Conservation (phyloP, 2,113 vertebrate genomes). For the Suricata suricatta region DNA sequence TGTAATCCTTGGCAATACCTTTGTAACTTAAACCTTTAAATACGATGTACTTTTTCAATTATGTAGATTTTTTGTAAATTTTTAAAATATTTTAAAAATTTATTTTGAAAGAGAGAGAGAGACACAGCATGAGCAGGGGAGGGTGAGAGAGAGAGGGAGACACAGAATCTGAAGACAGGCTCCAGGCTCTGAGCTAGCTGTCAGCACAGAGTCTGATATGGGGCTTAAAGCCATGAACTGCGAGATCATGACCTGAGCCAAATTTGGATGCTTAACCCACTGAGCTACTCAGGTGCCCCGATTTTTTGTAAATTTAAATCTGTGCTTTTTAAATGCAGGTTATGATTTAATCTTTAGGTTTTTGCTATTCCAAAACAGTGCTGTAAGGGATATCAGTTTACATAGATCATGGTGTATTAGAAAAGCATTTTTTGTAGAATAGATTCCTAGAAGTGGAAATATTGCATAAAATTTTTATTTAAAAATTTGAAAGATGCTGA, state of each 20-base stretch:
- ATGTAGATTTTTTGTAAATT: constrained; percentile 1
- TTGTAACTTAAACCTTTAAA: constrained; percentile 33
- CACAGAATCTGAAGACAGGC: too few relatives aligned
- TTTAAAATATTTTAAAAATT: background rate
- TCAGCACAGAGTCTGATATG: too few relatives aligned
- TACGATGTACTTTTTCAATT: background rate
- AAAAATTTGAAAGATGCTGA: background rate
- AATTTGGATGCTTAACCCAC: too few relatives aligned
- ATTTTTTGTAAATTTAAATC: constrained; percentile 11
- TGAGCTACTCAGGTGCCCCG: too few relatives aligned
- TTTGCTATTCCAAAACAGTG: background rate
- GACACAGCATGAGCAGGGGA: too few relatives aligned
- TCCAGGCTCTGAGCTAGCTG: too few relatives aligned
- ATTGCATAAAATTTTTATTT: background rate
- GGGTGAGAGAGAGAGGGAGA: too few relatives aligned
- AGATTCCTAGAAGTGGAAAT: background rate
- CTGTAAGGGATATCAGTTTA: background rate
- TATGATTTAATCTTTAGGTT: background rate
- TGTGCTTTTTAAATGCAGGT: background rate
- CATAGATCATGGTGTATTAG: background rate
- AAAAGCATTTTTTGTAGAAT: background rate
- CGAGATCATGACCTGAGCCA: too few relatives aligned
- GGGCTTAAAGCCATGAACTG: too few relatives aligned
- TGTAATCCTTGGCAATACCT: background rate
- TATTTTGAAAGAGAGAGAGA: too few relatives aligned